Evolutionary conservation across 2,113 vertebrate genomes (phyloP), one percentile per base, ranked within the genome.

Genomic region (Halichoerus grypus): DNA sequence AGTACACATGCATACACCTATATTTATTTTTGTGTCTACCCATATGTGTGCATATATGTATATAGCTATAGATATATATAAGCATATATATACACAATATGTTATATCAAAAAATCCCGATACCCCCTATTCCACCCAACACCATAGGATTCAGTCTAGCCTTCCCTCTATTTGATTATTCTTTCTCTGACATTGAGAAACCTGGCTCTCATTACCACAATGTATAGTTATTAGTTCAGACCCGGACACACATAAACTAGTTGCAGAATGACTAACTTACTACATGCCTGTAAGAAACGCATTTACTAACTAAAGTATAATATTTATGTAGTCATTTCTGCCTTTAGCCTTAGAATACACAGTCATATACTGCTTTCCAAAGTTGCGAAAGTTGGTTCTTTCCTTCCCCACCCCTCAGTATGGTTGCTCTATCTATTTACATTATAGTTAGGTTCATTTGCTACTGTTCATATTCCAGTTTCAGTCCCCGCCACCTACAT

Each of bases 281-380:
- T 4, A 21, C n/a, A 88, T 49, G 21, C 61, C 28, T 39, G 26
- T 88, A 31, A 91, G 14, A 96, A 95, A 91, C 36, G 74, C 83
- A 82, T 77, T 16, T 88, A 59, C n/a, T 77, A 89, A 39, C 59
- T 79, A 67, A 24, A 72, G 19, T 42, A 61, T 19, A 74, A 69
- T 77, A 51, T 88, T 83, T 91, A 87, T 69, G 61, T 61, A 72
- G 36, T 79, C 90, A 67, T 91, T 93, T 88, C 49, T 95, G 51
- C 15, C 72, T 71, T 92, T 51, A 86, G 15, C 24, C 42, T 80
- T 69, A 74, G 9, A 59, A 67, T 36, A 39, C n/a, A 79, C 13
- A 59, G 14, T 89, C 55, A 85, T 88, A 81, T 39, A 92, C 42
- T 63, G 18, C 42, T 95, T 94, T 81, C 26, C 33, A 57, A 93